Percentiles rank a stretch among this genome's conserved stretches.
Evolutionary conservation across 2,888 invertebrate genomes (phyloP).

Genomic region (Tenthredo scrophulariae): DNA sequence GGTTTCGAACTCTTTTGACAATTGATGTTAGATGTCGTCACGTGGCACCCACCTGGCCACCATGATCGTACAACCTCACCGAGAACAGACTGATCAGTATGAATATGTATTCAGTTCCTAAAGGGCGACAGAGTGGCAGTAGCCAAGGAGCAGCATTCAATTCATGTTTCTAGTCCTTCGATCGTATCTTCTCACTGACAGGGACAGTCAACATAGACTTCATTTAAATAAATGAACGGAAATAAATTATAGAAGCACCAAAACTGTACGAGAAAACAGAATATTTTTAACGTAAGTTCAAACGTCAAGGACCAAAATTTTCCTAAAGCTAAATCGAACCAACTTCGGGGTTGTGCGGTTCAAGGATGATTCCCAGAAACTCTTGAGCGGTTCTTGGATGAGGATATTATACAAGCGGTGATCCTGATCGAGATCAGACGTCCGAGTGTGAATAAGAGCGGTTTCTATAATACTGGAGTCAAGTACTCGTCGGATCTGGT

Average conservation of each 20-base stretch:
- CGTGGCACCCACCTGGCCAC: conserved; percentile 21
- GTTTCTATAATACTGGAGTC: conserved; percentile 1
- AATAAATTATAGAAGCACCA: conserved; percentile 13
- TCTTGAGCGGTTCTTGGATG: neutral
- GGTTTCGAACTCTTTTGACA: neutral
- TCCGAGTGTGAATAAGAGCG: conserved; percentile 5
- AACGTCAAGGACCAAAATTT: conserved; percentile 3
- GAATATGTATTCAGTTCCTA: conserved; percentile 46
- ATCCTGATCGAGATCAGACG: conserved; percentile 23
- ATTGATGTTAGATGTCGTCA: neutral
- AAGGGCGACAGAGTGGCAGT: conserved; percentile 37
- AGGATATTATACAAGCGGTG: neutral
- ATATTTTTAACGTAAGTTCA: neutral
- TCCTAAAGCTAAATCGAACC: neutral
- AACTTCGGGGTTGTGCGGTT: neutral
- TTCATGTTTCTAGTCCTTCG: conserved; percentile 32
- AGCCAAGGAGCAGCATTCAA: conserved; percentile 45
- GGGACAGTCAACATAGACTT: conserved; percentile 47
- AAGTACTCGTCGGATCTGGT: conserved; percentile 6
- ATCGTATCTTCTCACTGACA: conserved; percentile 52
- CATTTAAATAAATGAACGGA: conserved; percentile 38
- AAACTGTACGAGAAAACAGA: neutral
- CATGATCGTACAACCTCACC: neutral
- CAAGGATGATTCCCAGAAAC: conserved; percentile 25
- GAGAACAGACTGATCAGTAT: conserved; percentile 17